phyloP scores from a whole-genome alignment of 2,797 vertebrate genomes.

The Phrynocephalus forsythii region DNA sequence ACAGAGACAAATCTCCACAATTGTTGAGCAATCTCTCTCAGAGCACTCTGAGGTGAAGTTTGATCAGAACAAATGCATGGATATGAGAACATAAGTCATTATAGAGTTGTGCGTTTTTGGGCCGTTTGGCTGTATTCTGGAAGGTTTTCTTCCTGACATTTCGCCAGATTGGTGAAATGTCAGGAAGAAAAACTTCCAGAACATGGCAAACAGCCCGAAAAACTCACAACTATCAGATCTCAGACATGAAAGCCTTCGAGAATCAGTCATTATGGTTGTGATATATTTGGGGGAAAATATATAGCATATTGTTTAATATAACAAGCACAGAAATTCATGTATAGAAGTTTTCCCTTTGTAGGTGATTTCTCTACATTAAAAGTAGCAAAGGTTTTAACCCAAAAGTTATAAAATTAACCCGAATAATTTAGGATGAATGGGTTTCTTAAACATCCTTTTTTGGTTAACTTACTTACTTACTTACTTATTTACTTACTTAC shows the following conservation, averaged over 20 bases:
- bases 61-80: slow-evolving; percentile 49
- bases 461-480: not conserved
- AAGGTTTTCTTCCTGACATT: too few species aligned
- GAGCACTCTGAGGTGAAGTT: slow-evolving; percentile 58
- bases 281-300: slow-evolving; percentile 15
- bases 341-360: not conserved
- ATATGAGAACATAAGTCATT: not conserved
- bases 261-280: slow-evolving; percentile 45
- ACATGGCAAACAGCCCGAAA: too few species aligned
- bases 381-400: not conserved
- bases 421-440: not conserved
- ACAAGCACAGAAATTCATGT: not conserved
- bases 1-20: slow-evolving; percentile 41
- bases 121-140: too few species aligned
- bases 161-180: too few species aligned
- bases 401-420: not conserved
- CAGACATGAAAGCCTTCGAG: too few species aligned
- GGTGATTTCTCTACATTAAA: not conserved
- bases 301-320: not conserved
- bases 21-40: slow-evolving; percentile 39
- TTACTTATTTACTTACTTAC: too few species aligned
- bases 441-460: not conserved
- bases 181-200: too few species aligned
- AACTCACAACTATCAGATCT: too few species aligned
- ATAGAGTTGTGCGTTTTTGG: too few species aligned